These are phyloP conservation scores for Trematomus bernacchii DNA, from an alignment of 2,797 vertebrate genomes.

Conservation along the genomic window DNA sequence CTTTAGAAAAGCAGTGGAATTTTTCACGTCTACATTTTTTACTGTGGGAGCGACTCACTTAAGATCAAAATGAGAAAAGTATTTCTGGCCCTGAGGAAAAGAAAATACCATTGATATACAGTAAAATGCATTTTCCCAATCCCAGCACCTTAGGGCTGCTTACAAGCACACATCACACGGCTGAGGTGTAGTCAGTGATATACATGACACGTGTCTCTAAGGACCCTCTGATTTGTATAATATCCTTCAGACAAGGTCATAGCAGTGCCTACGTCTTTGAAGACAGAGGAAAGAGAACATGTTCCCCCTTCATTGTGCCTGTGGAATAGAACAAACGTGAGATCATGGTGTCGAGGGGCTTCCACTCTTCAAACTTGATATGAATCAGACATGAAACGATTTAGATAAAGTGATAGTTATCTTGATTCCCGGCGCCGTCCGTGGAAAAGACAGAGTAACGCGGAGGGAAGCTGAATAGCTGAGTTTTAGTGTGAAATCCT, in stretches of 20 bases:
- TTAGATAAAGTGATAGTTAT: slow-evolving; percentile 81
- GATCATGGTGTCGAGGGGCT: slow-evolving; percentile 76
- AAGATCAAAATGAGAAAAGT: background rate
- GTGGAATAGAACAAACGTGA: slow-evolving; percentile 80
- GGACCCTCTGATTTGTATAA: slow-evolving; percentile 94
- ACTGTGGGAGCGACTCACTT: background rate
- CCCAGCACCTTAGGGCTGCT: slow-evolving; percentile 88
- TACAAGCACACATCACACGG: slow-evolving; percentile 90
- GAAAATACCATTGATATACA: slow-evolving; percentile 25
- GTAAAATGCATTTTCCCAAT: slow-evolving; percentile 29
- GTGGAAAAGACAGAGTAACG: slow-evolving; percentile 50
- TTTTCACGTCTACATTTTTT: slow-evolving; percentile 8
- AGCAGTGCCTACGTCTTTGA: slow-evolving; percentile 87
- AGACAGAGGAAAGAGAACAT: slow-evolving; percentile 79
- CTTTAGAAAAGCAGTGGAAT: slow-evolving; percentile 48
- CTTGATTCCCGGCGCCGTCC: slow-evolving; percentile 70
- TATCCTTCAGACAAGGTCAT: slow-evolving; percentile 99
- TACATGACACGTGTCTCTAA: slow-evolving; percentile 94
- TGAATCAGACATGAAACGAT: slow-evolving; percentile 83
- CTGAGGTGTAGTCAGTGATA: slow-evolving; percentile 97
- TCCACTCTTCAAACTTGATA: slow-evolving; percentile 82
- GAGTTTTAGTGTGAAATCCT: slow-evolving; percentile 88
- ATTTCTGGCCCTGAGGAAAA: background rate
- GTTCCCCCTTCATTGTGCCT: slow-evolving; percentile 75
- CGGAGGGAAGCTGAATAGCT: slow-evolving; percentile 68